Evolutionary conservation across 2,113 vertebrate genomes (phyloP), one percentile per base, ranked within the genome.

Genomic region (Pipra filicauda): DNA sequence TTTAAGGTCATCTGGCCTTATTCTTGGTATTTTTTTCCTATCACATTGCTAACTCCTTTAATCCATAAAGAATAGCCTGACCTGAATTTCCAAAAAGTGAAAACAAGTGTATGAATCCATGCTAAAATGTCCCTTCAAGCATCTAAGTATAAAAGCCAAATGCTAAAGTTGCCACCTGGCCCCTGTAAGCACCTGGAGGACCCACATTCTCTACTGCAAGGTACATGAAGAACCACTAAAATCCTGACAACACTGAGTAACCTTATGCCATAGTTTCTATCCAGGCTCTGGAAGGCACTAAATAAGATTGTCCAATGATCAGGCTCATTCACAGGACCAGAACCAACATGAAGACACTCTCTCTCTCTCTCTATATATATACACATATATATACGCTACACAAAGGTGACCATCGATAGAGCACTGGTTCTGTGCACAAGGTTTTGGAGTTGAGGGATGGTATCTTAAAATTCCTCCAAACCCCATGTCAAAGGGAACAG

Each of bases 401-500:
- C 16, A 73, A 37, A 3, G 4, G 33, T 16, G 18, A 16, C 13
- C 39, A 54, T 22, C 0, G 0, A 76, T n/a, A 76, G 8, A 52
- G 5, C 0, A 2, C 1, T 21, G 49, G 18, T 52, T 79, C 35
- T 17, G 13, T 14, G 20, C 83, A 19, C 18, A 57, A 69, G 17
- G 31, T 80, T 89, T 27, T 21, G 8, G n/a, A 58, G 17, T 0
- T 22, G 22, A 66, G 22, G 88, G 28, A 17, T 30, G 24, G 11
- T 14, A 3, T 39, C 64, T 54, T 54, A 64, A 72, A 69, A 55
- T 37, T 27, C 31, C 44, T 54, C 37, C 46, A 51, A 81, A 89
- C 51, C 5, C 23, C 23, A 19, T 0, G 0, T 67, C 51, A 81
- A 48, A 44, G 12, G 28, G 49, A 86, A 55, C 0, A 5, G 54